These are phyloP conservation scores for Engystomops pustulosus DNA, from an alignment of 2,113 vertebrate genomes.

Conservation along the genomic window DNA sequence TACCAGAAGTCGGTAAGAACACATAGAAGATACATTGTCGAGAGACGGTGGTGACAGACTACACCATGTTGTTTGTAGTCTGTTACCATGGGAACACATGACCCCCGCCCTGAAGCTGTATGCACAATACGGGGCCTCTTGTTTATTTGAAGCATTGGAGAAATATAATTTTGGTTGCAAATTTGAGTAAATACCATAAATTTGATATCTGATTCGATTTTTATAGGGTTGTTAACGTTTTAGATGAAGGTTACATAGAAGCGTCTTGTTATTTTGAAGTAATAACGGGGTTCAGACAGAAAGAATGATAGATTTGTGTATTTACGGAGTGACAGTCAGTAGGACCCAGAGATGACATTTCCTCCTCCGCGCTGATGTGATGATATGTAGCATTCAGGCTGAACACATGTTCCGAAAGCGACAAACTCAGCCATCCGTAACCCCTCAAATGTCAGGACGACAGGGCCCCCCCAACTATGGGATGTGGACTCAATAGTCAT, in stretches of 20 bases:
- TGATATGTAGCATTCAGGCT: conserved; percentile 25
- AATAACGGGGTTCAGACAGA: too few relatives aligned
- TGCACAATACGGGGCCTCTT: too few relatives aligned
- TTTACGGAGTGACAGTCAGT: background rate
- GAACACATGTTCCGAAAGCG: conserved; percentile 24
- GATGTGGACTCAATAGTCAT: background rate
- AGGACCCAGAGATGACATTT: conserved; percentile 12
- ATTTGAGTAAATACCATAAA: too few relatives aligned
- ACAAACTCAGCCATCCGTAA: conserved; percentile 46
- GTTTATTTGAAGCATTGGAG: too few relatives aligned
- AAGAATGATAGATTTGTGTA: background rate
- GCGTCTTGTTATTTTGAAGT: background rate
- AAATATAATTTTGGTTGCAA: too few relatives aligned
- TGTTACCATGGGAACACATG: background rate
- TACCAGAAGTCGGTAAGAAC: too few relatives aligned
- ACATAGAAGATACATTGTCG: too few relatives aligned
- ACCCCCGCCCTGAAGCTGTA: background rate
- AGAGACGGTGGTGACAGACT: too few relatives aligned
- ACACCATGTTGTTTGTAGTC: background rate
- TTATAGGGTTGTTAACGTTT: background rate
- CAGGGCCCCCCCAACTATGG: background rate
- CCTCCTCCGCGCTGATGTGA: background rate
- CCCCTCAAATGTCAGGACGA: conserved; percentile 7
- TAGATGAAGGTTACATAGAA: too few relatives aligned
- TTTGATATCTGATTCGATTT: too few relatives aligned